Conservation (phyloP, 1,140 invertebrate species). For the Choristoneura fumiferana region DNA sequence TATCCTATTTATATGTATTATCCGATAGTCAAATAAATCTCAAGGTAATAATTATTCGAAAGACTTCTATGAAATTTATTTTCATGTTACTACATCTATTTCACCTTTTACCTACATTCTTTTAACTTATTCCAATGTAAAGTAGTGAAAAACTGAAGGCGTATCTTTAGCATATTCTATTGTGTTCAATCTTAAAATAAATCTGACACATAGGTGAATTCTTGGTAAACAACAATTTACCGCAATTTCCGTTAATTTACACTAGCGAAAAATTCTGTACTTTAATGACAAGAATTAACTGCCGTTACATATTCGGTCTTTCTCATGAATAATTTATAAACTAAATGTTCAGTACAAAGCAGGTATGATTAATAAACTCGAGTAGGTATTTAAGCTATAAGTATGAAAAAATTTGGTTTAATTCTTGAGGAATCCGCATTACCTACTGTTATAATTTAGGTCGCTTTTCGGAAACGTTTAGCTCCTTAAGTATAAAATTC, state of each 20-base stretch:
- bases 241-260: slow-evolving; percentile 14
- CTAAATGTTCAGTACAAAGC: slow-evolving; percentile 1
- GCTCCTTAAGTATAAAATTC: too few relatives aligned
- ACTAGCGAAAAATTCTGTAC: neutral
- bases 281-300: slow-evolving; percentile 16
- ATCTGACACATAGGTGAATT: neutral
- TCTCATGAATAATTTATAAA: slow-evolving; percentile 10
- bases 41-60: too few relatives aligned
- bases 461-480: too few relatives aligned
- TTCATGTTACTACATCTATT: too few relatives aligned
- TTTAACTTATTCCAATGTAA: too few relatives aligned
- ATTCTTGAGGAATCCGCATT: slow-evolving; percentile 6
- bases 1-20: too few relatives aligned
- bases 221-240: slow-evolving; percentile 9
- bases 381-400: slow-evolving; percentile 5
- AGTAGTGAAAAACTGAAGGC: too few relatives aligned
- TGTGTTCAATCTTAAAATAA: too few relatives aligned
- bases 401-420: neutral
- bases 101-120: too few relatives aligned
- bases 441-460: neutral
- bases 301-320: slow-evolving; percentile 4
- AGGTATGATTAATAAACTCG: slow-evolving; percentile 16
- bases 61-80: too few relatives aligned
- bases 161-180: too few relatives aligned
- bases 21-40: too few relatives aligned